Conservation (phyloP, 2,888 invertebrate genomes). For the Abrostola tripartita region DNA sequence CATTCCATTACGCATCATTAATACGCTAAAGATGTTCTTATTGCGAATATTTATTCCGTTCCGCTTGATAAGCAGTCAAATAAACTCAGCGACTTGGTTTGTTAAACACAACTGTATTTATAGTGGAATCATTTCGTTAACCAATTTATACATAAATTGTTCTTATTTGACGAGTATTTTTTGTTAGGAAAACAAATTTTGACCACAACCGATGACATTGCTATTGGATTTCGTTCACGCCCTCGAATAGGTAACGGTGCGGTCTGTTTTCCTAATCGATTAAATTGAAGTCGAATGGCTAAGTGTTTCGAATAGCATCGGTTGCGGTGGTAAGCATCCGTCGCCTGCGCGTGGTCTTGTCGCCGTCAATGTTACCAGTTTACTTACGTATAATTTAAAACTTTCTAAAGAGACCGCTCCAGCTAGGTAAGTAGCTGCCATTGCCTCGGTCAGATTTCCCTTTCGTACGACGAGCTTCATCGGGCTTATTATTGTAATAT, state of each 20-base stretch:
- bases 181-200: not conserved
- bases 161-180: too few species aligned
- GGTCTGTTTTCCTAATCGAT: constrained; percentile 22
- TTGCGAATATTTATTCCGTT: constrained; percentile 22
- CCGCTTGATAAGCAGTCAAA: constrained; percentile 14
- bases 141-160: too few species aligned
- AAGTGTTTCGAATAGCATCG: constrained; percentile 20
- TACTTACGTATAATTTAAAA: constrained; percentile 85
- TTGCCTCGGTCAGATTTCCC: constrained; percentile 76
- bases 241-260: not conserved
- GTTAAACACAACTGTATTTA: constrained; percentile 4
- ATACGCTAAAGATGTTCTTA: constrained; percentile 14
- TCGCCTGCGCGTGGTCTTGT: constrained; percentile 64
- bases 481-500: constrained; percentile 66
- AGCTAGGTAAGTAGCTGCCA: constrained; percentile 59
- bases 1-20: constrained; percentile 25
- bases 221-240: constrained; percentile 26
- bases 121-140: not conserved
- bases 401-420: constrained; percentile 77
- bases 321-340: constrained; percentile 49
- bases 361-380: constrained; percentile 78
- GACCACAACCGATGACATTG: constrained; percentile 5
- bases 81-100: constrained; percentile 23
- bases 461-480: constrained; percentile 73
- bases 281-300: constrained; percentile 29